phyloP scores from a whole-genome alignment of 1,140 invertebrate species.

The Portunus trituberculatus region DNA sequence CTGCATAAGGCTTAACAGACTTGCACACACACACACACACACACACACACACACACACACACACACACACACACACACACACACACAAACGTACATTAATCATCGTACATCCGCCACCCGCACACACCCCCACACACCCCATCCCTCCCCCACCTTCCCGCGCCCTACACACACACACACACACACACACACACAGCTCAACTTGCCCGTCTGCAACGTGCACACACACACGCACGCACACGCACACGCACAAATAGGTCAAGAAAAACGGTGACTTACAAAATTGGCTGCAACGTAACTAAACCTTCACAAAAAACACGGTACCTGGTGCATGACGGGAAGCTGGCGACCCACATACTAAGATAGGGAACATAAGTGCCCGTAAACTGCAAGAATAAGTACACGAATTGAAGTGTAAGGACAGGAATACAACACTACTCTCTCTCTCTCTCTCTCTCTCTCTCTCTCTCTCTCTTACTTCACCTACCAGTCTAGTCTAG shows the following conservation, averaged over 20 bases:
- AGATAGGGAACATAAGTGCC: no score
- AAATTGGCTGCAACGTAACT: no score
- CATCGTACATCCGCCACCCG: background rate
- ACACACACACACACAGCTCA: background rate
- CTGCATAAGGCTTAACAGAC: no score
- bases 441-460: no score
- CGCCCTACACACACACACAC: background rate
- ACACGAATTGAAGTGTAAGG: background rate
- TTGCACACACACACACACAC: no score
- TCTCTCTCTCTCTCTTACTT: background rate
- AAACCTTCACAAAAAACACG: no score
- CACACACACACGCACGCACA: background rate
- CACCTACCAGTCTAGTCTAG: background rate
- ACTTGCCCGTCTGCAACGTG: background rate
- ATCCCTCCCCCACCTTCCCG: background rate
- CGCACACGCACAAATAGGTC: background rate
- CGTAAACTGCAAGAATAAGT: no score
- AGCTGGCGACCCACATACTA: no score
- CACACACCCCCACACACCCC: conserved; percentile 16
- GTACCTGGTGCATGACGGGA: no score
- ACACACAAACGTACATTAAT: background rate
- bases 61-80: conserved; percentile 16
- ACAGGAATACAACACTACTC: background rate
- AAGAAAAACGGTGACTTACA: conserved; percentile 1
- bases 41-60: background rate